These are phyloP conservation scores for Unio delphinus DNA, from an alignment of 2,888 invertebrate species.

Conservation along the genomic window DNA sequence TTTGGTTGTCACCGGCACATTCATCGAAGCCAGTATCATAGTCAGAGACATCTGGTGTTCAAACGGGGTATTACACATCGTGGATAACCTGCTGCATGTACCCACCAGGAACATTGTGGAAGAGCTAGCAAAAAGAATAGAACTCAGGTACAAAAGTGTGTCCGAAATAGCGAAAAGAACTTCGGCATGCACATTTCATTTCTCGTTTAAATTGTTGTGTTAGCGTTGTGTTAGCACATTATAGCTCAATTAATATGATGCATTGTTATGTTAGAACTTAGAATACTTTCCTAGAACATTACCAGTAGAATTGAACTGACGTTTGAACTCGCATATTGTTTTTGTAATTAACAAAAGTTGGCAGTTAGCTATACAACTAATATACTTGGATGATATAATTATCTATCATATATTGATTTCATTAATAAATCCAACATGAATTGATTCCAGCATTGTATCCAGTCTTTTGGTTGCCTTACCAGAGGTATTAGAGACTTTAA, in stretches of 20 bases:
- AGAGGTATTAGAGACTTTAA: constrained; percentile 28
- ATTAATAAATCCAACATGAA: too few species aligned
- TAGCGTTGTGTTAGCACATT: too few species aligned
- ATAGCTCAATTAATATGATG: too few species aligned
- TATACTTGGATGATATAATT: too few species aligned
- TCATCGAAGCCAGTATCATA: constrained; percentile 49
- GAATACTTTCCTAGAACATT: too few species aligned
- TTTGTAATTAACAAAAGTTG: too few species aligned
- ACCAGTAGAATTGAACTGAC: too few species aligned
- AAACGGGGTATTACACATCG: constrained; percentile 59
- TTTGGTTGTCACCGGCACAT: constrained; percentile 50
- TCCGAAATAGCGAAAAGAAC: neutral
- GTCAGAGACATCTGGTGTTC: constrained; percentile 60
- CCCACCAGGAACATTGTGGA: constrained; percentile 54
- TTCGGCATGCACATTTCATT: neutral
- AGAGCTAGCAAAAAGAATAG: constrained; percentile 40
- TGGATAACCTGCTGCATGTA: constrained; percentile 56
- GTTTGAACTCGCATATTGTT: too few species aligned
- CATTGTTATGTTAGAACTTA: too few species aligned
- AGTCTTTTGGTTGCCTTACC: constrained; percentile 30
- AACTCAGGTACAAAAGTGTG: constrained; percentile 37
- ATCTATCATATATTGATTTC: too few species aligned
- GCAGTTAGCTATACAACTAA: too few species aligned
- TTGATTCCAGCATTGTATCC: constrained; percentile 30
- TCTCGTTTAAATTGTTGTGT: too few species aligned